Base-by-base conservation (phyloP, 2,888 invertebrate species). In the Empis stercorea region DNA sequence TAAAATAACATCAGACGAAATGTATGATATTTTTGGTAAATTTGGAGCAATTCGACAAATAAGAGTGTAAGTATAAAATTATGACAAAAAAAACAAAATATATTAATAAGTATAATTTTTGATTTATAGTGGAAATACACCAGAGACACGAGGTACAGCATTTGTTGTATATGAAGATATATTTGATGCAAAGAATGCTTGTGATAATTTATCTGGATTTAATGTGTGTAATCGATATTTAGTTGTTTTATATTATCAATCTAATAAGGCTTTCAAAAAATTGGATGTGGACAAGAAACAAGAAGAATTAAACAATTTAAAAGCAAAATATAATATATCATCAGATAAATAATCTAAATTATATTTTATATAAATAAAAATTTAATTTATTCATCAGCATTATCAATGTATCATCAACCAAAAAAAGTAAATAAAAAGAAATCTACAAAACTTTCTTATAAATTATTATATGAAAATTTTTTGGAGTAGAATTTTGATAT, bases 21-120 rank as follows among this genome's bases (percentile, higher is more conserved):
- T 99, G 97, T 99, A 99, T 65, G 99, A 99, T 71, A 99, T 99
- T 54, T 99, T 99, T 76, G 99, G 99, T 15, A 99, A 99, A 75
- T 99, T 97, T 72, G 99, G 99, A 58, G 97, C 99, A 4, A 97
- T 99, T 55, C 73, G 99, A 58, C 99, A 99, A 73, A 99, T 99
- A 51, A 75, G 99, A 72, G 91, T 96, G 93, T 93, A 78, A 81
- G 88, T 77, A n/a, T n/a, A n/a, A n/a, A n/a, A n/a, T n/a, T 48
- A 6, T 27, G 23, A 27, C 5, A 27, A 27, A n/a, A n/a, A 27
- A 27, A 27, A 27, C 23, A 27, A 42, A 20, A 41, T 44, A 40
- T 34, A 47, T n/a, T n/a, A 17, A 7, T 46, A 47, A 46, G 44
- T 42, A 44, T 44, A 23, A 30, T 51, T 48, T 50, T 52, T 52